Evolutionary conservation across 2,888 invertebrate genomes (phyloP).

Genomic region (Idaea biselata): DNA sequence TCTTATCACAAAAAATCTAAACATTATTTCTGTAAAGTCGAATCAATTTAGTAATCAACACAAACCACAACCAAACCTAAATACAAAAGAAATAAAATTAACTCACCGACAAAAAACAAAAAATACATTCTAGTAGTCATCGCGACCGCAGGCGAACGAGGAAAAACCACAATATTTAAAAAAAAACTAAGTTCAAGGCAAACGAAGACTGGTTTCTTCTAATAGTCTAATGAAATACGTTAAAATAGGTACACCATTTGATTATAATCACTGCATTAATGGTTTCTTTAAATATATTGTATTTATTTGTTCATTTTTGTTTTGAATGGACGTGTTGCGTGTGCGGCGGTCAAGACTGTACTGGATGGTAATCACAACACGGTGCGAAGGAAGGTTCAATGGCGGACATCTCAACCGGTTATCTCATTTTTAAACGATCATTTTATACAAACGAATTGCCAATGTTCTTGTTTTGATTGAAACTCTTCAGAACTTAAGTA

Average conservation of each 20-base stretch:
- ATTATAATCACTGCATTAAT: constrained; percentile 2
- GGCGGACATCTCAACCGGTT: constrained; percentile 15
- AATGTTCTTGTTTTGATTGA: neutral
- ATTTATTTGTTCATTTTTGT: constrained; percentile 2
- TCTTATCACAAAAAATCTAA: neutral
- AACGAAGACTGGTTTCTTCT: constrained; percentile 11
- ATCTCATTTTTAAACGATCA: neutral
- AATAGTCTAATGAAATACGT: constrained; percentile 3
- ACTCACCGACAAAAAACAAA: constrained; percentile 67
- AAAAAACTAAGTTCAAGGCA: constrained; percentile 48
- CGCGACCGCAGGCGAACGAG: constrained; percentile 44
- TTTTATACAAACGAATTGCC: neutral
- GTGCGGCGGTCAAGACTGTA: neutral
- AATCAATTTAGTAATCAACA: neutral
- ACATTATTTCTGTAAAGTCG: neutral
- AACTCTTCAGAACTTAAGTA: neutral
- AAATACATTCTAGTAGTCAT: constrained; percentile 56
- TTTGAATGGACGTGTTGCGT: neutral
- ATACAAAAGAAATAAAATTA: constrained; percentile 22
- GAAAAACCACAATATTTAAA: constrained; percentile 52
- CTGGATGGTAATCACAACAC: neutral
- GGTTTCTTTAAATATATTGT: neutral
- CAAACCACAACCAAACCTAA: neutral
- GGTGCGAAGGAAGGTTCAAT: neutral
- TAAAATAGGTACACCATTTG: neutral